phyloP scores from a whole-genome alignment of 1,140 invertebrate species.

The Drepana arcuata region DNA sequence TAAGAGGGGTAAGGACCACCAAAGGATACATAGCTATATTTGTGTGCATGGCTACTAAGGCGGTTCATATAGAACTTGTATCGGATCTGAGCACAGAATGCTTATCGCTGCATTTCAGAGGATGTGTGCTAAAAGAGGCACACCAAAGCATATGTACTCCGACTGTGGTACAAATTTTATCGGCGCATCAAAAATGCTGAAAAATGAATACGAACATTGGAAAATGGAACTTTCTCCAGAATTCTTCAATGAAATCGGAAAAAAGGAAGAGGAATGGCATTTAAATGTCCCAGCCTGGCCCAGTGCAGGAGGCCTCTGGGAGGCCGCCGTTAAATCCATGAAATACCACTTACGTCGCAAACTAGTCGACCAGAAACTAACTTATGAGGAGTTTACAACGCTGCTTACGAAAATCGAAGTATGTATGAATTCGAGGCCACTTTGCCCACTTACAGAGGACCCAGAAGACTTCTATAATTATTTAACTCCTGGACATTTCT shows the following conservation, averaged over 20 bases:
- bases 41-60: neutral
- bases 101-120: neutral
- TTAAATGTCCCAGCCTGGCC: constrained; percentile 3
- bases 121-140: neutral
- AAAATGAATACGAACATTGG: neutral
- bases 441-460: constrained; percentile 14
- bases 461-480: constrained; percentile 19
- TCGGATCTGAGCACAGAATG: neutral
- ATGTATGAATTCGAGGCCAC: constrained; percentile 1
- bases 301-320: constrained; percentile 2
- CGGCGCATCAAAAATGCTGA: constrained; percentile 1
- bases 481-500: neutral
- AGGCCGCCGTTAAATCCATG: constrained; percentile 3
- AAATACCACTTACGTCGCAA: constrained; percentile 6
- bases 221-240: constrained; percentile 2
- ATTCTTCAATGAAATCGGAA: neutral
- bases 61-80: neutral
- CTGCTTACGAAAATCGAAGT: constrained; percentile 3
- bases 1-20: neutral
- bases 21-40: neutral
- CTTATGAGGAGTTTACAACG: constrained; percentile 1
- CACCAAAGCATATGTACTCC: neutral
- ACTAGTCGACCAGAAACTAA: neutral
- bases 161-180: neutral
- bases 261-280: constrained; percentile 1